Evolutionary conservation across 2,888 invertebrate genomes (phyloP).

Genomic region (Alcis repandata): DNA sequence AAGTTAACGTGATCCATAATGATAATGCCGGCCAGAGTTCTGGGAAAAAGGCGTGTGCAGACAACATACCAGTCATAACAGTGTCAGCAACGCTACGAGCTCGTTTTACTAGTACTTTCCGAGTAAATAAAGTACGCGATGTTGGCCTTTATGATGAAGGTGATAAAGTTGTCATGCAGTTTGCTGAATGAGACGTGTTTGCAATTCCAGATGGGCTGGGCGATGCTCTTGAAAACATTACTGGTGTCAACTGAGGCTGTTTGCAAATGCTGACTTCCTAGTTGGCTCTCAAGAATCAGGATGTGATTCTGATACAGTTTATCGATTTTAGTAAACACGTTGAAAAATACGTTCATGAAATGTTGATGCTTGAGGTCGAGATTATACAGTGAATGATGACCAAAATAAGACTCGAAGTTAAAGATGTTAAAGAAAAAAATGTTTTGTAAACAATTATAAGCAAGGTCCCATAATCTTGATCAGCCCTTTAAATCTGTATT

Average conservation of each 20-base stretch:
- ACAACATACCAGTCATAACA: conserved; percentile 44
- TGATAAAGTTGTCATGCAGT: background rate
- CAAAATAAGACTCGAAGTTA: too few species aligned
- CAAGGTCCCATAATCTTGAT: too few species aligned
- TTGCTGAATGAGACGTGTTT: conserved; percentile 36
- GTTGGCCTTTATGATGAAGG: conserved; percentile 2
- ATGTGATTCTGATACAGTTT: background rate
- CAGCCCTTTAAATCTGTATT: too few species aligned
- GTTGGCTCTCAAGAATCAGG: background rate
- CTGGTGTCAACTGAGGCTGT: conserved; percentile 36
- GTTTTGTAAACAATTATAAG: too few species aligned
- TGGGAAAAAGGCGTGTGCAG: conserved; percentile 57
- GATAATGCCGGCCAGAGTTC: conserved; percentile 51
- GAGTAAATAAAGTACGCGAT: background rate
- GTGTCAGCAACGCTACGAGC: conserved; percentile 48
- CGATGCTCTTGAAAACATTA: conserved; percentile 46
- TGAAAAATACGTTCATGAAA: background rate
- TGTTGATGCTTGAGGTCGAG: background rate
- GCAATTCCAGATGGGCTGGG: conserved; percentile 49
- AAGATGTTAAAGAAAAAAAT: too few species aligned
- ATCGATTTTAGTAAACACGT: background rate
- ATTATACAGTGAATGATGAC: too few species aligned
- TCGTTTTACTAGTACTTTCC: conserved; percentile 37
- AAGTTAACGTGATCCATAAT: conserved; percentile 51
- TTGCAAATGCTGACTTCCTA: conserved; percentile 21